Evolutionary conservation across 2,797 vertebrate genomes (phyloP), one percentile per base, ranked within the genome.

Genomic region (Peromyscus melanophrys): DNA sequence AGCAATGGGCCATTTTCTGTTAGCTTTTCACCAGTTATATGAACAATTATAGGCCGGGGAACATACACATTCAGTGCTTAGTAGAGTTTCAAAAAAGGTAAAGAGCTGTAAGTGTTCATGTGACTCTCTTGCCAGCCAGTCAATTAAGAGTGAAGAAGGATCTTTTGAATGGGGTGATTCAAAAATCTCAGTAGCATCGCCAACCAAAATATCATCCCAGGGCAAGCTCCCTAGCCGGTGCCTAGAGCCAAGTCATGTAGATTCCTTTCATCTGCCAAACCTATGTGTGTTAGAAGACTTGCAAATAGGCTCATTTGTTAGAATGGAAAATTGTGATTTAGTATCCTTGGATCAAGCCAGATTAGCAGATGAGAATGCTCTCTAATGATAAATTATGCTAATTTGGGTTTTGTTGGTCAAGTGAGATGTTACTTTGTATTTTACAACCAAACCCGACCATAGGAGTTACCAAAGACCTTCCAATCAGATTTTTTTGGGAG

Each of bases 271-370:
- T 93, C 90, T 67, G 94, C 91, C 92, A 93, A 76, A 94, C 65
- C 73, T 57, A 88, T 43, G 67, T 81, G 81, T 94, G 71, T 97
- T 92, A 95, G 97, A 96, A 93, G 87, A 90, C 91, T 96, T 96
- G 96, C 95, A 97, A 97, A 97, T 97, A 93, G 91, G 88, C 83
- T 98, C 92, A 94, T 97, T 98, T 97, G 94, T 97, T 97, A 96
- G 97, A 95, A 97, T 97, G 92, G 97, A 96, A 97, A 98, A 97
- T 90, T 94, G 93, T 97, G 96, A 97, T 97, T 97, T 97, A 94
- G 96, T 80, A 80, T 97, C 92, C 80, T 96, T 83, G 90, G 93
- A 94, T 90, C n/a, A 49, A 89, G 95, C 94, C 96, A 96, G 97
- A 96, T 96, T 96, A 98, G 94, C 91, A 95, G 96, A 96, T 94